Percentiles rank a stretch among this genome's conserved stretches.
Evolutionary conservation across 2,797 vertebrate genomes (phyloP).

Genomic region (Hafferia zeledoni): DNA sequence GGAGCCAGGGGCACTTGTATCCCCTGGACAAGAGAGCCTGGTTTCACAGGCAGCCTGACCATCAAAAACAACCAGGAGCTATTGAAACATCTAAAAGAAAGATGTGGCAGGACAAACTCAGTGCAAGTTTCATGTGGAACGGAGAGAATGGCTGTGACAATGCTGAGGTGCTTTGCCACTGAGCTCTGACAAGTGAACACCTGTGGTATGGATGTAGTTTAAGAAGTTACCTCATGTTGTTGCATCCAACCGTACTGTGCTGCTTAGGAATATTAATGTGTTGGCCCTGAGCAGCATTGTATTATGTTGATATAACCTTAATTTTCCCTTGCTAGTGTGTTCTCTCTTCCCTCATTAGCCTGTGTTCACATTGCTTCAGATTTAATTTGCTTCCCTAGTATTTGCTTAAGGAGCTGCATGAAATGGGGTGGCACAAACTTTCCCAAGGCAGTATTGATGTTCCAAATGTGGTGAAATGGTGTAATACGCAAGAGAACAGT

Average conservation of each 20-base stretch:
- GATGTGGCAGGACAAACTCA: not conserved
- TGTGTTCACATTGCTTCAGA: not conserved
- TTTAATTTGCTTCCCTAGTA: not conserved
- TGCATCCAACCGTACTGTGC: not conserved
- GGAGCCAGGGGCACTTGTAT: not conserved
- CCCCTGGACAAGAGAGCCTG: not conserved
- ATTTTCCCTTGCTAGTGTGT: not conserved
- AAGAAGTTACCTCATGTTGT: not conserved
- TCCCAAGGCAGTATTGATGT: not conserved
- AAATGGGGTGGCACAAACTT: not conserved
- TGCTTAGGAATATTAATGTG: not conserved
- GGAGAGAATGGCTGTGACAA: not conserved
- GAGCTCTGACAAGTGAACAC: not conserved
- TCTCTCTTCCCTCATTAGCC: not conserved
- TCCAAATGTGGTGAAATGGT: not conserved
- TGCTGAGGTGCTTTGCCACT: not conserved
- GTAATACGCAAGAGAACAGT: not conserved
- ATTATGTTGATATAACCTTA: not conserved
- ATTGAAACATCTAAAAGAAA: not conserved
- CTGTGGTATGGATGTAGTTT: not conserved
- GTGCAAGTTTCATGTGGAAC: fast-evolving
- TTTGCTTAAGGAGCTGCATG: not conserved
- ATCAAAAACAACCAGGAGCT: not conserved
- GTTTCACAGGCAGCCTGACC: not conserved
- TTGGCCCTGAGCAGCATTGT: not conserved